phyloP scores from a whole-genome alignment of 2,113 vertebrate genomes.

The Cyrtonyx montezumae region DNA sequence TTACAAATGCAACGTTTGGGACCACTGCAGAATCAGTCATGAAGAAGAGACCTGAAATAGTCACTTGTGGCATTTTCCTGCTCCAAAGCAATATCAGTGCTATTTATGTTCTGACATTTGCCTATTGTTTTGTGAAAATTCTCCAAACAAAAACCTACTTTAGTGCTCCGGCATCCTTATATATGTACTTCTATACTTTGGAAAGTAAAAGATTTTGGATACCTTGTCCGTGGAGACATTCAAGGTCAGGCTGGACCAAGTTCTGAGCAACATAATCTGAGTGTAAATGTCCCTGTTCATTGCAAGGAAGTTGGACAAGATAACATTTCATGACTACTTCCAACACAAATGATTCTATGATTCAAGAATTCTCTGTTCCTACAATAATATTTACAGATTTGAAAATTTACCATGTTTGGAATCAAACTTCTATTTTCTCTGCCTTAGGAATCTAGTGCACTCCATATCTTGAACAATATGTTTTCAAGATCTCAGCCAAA shows the following conservation, averaged over 20 bases:
- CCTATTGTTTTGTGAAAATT: background rate
- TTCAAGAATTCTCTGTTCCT: background rate
- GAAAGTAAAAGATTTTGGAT: background rate
- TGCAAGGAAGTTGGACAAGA: too few species aligned
- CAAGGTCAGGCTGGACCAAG: too few species aligned
- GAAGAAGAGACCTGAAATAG: background rate
- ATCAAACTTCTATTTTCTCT: background rate
- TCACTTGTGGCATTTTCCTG: background rate
- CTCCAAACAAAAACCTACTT: background rate
- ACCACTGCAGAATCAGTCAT: slow-evolving; percentile 1
- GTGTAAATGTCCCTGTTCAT: too few species aligned
- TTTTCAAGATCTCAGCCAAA: background rate
- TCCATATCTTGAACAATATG: background rate
- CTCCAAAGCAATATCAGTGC: background rate
- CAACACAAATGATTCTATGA: too few species aligned
- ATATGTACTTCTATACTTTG: background rate
- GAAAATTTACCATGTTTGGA: background rate
- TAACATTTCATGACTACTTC: too few species aligned
- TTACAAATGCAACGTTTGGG: background rate
- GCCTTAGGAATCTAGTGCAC: background rate
- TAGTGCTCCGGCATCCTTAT: background rate
- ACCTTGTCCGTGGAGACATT: too few species aligned
- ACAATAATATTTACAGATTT: background rate
- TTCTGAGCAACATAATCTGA: too few species aligned
- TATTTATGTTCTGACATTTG: background rate